These are phyloP conservation scores for Chelonoidis abingdonii DNA, from an alignment of 2,113 vertebrate species.

Conservation along the genomic window DNA sequence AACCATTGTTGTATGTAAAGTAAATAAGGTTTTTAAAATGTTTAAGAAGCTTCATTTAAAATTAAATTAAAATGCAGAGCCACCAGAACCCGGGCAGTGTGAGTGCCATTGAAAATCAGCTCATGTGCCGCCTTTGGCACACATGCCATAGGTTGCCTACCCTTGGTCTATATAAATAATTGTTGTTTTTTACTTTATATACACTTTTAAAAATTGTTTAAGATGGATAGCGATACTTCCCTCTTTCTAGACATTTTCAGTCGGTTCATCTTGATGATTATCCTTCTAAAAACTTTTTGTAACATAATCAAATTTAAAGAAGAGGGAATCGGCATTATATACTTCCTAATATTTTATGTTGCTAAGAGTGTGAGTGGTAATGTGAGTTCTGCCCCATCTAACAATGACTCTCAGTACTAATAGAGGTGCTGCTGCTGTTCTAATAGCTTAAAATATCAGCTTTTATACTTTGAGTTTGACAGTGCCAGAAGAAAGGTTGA, in stretches of 20 bases:
- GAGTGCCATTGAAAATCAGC: no score
- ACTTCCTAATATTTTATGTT: not conserved
- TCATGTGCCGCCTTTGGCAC: no score
- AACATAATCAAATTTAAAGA: not conserved
- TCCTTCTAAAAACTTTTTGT: not conserved
- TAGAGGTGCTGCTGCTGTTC: not conserved
- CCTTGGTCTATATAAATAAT: not conserved
- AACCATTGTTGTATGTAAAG: no score
- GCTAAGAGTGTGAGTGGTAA: not conserved
- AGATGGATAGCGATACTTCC: not conserved
- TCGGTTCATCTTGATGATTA: not conserved
- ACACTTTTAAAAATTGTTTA: not conserved
- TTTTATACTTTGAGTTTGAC: not conserved
- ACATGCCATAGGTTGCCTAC: no score
- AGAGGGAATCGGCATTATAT: not conserved
- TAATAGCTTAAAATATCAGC: not conserved
- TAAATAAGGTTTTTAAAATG: no score
- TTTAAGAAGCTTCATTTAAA: no score
- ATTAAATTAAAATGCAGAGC: no score
- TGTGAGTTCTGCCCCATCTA: not conserved
- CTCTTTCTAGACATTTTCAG: not conserved
- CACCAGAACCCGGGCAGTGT: no score
- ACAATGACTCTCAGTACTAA: not conserved
- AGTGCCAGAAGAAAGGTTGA: not conserved
- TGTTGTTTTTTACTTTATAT: not conserved